Conservation (phyloP, 2,888 invertebrate genomes). For the Dryocosmus kuriphilus region DNA sequence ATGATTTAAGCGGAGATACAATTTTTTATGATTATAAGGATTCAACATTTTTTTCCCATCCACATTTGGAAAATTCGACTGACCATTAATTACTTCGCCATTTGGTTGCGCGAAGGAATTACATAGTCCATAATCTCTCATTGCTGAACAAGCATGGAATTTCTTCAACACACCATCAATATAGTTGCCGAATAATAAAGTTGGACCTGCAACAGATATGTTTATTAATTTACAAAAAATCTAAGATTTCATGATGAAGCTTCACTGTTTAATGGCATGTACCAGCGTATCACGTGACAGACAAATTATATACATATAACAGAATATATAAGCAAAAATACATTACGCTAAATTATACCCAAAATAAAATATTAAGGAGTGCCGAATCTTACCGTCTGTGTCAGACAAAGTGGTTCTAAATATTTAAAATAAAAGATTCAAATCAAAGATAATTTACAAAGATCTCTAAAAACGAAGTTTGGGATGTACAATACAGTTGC, state of each 20-base stretch:
- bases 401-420: too few relatives aligned
- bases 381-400: too few relatives aligned
- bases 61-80: constrained; percentile 79
- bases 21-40: constrained; percentile 79
- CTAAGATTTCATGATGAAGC: neutral
- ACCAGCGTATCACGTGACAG: too few relatives aligned
- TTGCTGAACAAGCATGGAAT: constrained; percentile 91
- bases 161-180: constrained; percentile 78
- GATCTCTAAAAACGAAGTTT: too few relatives aligned
- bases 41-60: constrained; percentile 78
- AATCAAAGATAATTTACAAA: too few relatives aligned
- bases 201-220: constrained; percentile 79
- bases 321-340: too few relatives aligned
- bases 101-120: constrained; percentile 83
- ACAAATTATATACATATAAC: too few relatives aligned
- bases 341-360: too few relatives aligned
- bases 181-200: constrained; percentile 82
- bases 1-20: constrained; percentile 80
- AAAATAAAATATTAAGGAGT: too few relatives aligned
- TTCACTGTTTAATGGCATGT: too few relatives aligned
- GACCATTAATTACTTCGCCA: constrained; percentile 75
- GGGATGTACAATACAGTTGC: too few relatives aligned
- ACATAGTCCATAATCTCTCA: constrained; percentile 89
- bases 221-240: neutral
- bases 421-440: too few relatives aligned